Conservation (phyloP, 2,797 vertebrate species). For the Picus viridis region DNA sequence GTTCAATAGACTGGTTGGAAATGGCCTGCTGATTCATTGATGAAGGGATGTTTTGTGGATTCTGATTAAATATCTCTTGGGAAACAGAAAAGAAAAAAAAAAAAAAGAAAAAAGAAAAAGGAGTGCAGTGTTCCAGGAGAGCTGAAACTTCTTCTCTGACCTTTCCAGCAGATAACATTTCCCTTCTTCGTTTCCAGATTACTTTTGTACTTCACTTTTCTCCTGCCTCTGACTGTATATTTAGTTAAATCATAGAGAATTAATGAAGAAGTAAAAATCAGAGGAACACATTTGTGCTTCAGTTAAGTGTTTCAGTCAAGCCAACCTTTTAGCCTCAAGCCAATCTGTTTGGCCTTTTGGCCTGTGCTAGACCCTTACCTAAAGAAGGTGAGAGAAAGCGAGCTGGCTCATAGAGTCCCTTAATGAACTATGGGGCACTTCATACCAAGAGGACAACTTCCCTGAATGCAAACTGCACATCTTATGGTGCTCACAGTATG, state of each 20-base stretch:
- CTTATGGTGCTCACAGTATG: neutral
- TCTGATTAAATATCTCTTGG: slow-evolving; percentile 32
- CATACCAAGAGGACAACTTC: neutral
- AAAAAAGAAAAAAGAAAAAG: neutral
- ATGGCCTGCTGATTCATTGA: slow-evolving; percentile 5
- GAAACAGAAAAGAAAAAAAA: neutral
- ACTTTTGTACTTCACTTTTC: slow-evolving; percentile 14
- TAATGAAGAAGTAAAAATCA: neutral
- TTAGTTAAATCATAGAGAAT: neutral
- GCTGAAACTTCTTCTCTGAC: slow-evolving; percentile 38
- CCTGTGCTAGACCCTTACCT: neutral
- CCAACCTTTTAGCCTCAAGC: neutral
- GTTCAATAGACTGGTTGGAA: neutral
- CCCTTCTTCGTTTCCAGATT: slow-evolving; percentile 29
- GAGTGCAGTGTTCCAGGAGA: neutral
- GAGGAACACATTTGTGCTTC: neutral
- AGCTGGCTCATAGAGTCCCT: neutral
- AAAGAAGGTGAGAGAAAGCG: neutral
- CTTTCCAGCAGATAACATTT: slow-evolving; percentile 46
- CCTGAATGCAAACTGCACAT: neutral
- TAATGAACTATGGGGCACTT: neutral
- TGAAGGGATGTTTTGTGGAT: slow-evolving; percentile 2
- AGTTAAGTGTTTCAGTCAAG: slow-evolving; percentile 9
- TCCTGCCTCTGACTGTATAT: neutral
- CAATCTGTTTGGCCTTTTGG: neutral